A percentile compares a stretch with the other conserved stretches of the same genome.
Evolutionary conservation across 2,888 invertebrate species (phyloP).

Genomic region (Periphyllus acericola): DNA sequence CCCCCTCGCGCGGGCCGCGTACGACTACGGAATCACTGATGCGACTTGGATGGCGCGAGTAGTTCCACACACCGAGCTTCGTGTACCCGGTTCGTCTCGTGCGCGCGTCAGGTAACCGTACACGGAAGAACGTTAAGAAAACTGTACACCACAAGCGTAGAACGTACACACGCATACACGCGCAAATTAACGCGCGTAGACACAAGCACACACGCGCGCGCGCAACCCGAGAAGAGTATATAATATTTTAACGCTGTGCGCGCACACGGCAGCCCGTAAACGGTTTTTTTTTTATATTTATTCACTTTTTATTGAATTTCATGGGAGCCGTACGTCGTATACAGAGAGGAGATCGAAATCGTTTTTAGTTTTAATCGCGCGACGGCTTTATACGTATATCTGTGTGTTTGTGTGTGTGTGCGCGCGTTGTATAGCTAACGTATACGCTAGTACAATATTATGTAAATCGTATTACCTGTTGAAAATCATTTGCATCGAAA

Average conservation of each 20-base stretch:
- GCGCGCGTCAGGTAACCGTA: background rate
- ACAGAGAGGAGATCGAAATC: constrained; percentile 44
- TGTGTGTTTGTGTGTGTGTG: background rate
- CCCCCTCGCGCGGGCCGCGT: background rate
- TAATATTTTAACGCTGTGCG: no score
- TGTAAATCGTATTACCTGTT: constrained; percentile 59
- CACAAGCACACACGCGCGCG: background rate
- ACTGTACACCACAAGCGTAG: background rate
- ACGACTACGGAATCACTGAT: constrained; percentile 37
- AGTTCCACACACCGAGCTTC: background rate
- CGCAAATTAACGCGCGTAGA: no score
- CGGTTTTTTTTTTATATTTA: background rate
- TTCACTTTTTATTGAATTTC: constrained; percentile 23
- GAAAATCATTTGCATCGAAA: constrained; percentile 59
- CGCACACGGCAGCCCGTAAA: constrained; percentile 21
- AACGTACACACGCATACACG: background rate
- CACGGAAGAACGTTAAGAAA: background rate
- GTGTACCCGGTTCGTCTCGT: background rate
- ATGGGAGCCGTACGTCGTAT: background rate
- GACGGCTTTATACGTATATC: background rate
- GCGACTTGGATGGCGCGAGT: background rate
- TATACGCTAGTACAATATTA: constrained; percentile 32
- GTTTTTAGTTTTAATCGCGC: constrained; percentile 55
- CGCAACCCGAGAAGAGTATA: background rate
- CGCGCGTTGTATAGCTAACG: background rate